These are phyloP conservation scores for Pithys albifrons DNA, from an alignment of 2,113 vertebrate genomes.

Conservation along the genomic window DNA sequence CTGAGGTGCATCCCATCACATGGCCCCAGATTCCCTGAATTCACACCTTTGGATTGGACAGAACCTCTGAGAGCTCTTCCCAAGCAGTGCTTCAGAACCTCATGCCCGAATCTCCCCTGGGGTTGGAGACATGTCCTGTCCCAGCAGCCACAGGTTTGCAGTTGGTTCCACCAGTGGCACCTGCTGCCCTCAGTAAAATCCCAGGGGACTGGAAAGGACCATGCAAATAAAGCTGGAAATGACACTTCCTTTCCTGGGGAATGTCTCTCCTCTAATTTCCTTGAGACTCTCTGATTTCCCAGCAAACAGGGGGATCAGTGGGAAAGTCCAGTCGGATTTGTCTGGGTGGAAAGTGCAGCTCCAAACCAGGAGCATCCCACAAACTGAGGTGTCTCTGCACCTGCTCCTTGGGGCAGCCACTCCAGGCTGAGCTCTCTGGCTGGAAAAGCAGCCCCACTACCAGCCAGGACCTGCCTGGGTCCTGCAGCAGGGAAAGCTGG, in stretches of 20 bases:
- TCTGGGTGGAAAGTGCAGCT: background rate
- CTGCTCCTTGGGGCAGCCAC: background rate
- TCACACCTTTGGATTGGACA: rapidly evolving
- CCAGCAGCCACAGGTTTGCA: background rate
- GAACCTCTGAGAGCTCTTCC: background rate
- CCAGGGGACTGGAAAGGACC: background rate
- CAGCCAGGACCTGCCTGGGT: background rate
- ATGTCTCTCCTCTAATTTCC: background rate
- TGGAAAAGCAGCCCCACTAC: background rate
- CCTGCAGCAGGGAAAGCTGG: background rate
- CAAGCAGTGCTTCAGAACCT: background rate
- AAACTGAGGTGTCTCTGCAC: background rate
- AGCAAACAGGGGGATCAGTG: background rate
- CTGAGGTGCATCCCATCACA: background rate
- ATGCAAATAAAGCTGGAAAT: background rate
- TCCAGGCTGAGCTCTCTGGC: background rate
- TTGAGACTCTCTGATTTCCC: background rate
- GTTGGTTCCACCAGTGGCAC: background rate
- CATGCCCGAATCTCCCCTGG: rapidly evolving
- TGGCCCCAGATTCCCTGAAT: background rate
- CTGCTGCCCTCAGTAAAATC: background rate
- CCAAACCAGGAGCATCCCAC: background rate
- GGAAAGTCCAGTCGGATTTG: background rate
- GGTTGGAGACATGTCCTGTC: background rate
- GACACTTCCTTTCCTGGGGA: background rate